phyloP scores from a whole-genome alignment of 2,797 vertebrate genomes.

The Falco berigora region DNA sequence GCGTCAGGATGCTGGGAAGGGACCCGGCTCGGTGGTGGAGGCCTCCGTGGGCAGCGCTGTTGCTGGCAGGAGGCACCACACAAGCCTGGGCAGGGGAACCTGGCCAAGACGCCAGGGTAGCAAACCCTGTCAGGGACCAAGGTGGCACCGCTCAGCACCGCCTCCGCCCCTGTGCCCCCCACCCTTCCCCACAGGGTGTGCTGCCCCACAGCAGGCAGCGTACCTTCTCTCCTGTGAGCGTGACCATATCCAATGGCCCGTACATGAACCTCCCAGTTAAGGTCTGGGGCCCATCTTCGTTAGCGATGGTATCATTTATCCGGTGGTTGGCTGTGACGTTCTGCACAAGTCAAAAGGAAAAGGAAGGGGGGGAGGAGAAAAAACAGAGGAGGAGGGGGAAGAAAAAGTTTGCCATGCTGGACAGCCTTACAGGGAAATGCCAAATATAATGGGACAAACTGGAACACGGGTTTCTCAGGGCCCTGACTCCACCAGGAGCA shows the following conservation, averaged over 20 bases:
- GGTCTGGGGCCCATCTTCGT: constrained; percentile 86
- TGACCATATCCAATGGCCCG: constrained; percentile 97
- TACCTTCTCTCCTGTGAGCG: constrained; percentile 96
- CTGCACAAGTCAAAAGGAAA: constrained; percentile 60
- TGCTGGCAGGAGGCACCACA: background rate
- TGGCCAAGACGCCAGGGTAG: background rate
- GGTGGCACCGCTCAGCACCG: fast-evolving
- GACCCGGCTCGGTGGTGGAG: fast-evolving
- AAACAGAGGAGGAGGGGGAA: background rate
- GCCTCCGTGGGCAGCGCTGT: fast-evolving
- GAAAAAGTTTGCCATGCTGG: background rate
- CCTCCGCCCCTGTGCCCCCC: background rate
- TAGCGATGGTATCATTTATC: constrained; percentile 89
- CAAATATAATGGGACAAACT: background rate
- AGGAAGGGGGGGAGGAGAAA: too few species aligned
- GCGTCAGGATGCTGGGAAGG: background rate
- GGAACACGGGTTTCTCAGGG: background rate
- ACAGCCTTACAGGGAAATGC: background rate
- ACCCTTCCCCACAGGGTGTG: fast-evolving
- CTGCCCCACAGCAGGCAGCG: background rate
- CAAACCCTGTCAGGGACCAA: background rate
- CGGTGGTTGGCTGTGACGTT: constrained; percentile 97
- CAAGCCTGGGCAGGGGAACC: background rate
- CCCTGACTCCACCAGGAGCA: background rate
- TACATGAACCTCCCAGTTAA: constrained; percentile 95